phyloP scores from a whole-genome alignment of 2,113 vertebrate genomes.

The Paralichthys olivaceus region DNA sequence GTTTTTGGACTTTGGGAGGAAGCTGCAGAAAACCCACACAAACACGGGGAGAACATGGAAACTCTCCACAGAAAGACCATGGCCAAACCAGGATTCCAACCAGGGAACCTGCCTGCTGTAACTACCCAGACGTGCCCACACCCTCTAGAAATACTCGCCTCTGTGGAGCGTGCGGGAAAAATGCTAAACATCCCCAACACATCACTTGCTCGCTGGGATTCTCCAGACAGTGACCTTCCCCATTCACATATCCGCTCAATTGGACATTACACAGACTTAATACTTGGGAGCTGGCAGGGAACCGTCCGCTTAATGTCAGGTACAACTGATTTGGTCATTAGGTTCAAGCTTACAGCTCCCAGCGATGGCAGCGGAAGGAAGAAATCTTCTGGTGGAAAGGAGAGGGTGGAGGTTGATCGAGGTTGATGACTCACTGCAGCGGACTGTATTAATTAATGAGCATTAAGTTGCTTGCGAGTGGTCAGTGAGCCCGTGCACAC shows the following conservation, averaged over 20 bases:
- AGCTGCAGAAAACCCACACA: too few species aligned
- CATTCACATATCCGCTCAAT: not conserved
- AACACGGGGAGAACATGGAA: too few species aligned
- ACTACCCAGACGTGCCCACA: not conserved
- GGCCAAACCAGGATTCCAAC: not conserved
- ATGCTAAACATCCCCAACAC: not conserved
- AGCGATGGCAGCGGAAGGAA: not conserved
- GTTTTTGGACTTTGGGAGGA: too few species aligned
- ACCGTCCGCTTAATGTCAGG: not conserved
- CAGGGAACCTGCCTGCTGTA: not conserved
- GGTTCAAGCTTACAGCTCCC: not conserved
- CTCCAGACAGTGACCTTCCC: not conserved
- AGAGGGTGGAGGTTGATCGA: not conserved
- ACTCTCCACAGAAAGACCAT: too few species aligned
- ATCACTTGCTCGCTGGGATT: not conserved
- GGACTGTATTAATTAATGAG: not conserved
- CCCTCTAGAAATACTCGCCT: not conserved
- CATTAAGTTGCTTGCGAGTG: not conserved
- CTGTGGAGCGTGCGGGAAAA: not conserved
- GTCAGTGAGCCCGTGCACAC: not conserved
- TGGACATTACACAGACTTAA: not conserved
- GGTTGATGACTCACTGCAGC: not conserved
- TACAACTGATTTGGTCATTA: not conserved
- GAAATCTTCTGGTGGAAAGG: not conserved
- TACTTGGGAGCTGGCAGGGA: not conserved